Conservation (phyloP, 2,888 invertebrate genomes). For the Andrena dorsata region DNA sequence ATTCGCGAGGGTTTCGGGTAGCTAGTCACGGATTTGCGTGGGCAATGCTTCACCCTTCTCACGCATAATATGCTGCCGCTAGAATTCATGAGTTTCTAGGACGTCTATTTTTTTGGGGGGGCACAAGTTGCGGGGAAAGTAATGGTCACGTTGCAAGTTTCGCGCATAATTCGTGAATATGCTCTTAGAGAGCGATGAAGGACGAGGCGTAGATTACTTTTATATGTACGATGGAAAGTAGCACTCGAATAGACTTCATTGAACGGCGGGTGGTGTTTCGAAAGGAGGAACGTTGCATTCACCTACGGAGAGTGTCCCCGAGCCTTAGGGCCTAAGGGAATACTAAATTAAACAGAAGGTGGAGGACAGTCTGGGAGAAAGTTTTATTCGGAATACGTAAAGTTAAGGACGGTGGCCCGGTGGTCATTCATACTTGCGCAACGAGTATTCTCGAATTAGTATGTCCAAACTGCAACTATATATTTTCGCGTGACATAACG, state of each 20-base stretch:
- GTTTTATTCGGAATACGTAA: conserved; percentile 45
- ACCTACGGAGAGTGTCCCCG: neutral
- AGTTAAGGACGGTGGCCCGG: conserved; percentile 33
- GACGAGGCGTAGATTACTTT: no score
- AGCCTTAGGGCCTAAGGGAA: neutral
- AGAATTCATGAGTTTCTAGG: neutral
- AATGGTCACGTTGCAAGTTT: neutral
- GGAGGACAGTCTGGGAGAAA: conserved; percentile 27
- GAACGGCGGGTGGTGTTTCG: neutral
- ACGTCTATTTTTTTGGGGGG: neutral
- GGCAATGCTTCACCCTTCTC: conserved; percentile 18
- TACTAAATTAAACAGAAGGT: neutral
- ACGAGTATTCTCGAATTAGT: conserved; percentile 72
- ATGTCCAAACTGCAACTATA: conserved; percentile 65
- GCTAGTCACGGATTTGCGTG: conserved; percentile 30
- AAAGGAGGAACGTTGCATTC: neutral
- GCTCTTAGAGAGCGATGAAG: no score
- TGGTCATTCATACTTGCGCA: conserved; percentile 60
- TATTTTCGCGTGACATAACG: conserved; percentile 72
- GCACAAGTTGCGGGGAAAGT: neutral
- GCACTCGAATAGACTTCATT: neutral
- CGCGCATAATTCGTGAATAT: no score
- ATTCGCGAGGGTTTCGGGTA: conserved; percentile 21
- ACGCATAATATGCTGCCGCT: neutral
- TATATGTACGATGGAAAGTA: neutral